phyloP scores from a whole-genome alignment of 1,140 invertebrate genomes.

The Calephelis nemesis region DNA sequence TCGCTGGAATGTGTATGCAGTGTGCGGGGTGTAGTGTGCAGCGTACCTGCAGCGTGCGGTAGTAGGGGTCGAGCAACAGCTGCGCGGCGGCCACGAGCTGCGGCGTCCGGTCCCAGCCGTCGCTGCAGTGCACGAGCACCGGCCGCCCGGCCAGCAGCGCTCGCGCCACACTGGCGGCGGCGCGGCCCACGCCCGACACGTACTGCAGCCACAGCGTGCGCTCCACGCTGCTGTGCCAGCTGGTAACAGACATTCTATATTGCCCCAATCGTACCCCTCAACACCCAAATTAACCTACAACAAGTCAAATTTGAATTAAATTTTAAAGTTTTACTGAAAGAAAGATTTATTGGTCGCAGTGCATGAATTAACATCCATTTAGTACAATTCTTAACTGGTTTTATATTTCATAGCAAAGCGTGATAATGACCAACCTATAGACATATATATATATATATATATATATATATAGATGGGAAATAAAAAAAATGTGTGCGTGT shows the following conservation, averaged over 20 bases:
- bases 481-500: too few relatives aligned
- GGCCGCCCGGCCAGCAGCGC: conserved; percentile 92
- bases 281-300: too few relatives aligned
- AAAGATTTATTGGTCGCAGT: too few relatives aligned
- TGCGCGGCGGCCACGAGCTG: conserved; percentile 95
- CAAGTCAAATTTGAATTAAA: neutral
- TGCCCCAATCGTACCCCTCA: too few relatives aligned
- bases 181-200: conserved; percentile 89
- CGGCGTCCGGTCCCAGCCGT: conserved; percentile 98
- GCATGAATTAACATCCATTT: too few relatives aligned
- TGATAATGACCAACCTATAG: too few relatives aligned
- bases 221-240: conserved; percentile 93
- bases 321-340: too few relatives aligned
- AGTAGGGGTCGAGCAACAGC: conserved; percentile 95
- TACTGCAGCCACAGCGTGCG: conserved; percentile 94
- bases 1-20: too few relatives aligned
- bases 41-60: conserved; percentile 91
- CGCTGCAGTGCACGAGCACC: conserved; percentile 96
- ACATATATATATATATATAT: too few relatives aligned
- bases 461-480: too few relatives aligned
- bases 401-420: too few relatives aligned
- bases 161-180: conserved; percentile 88
- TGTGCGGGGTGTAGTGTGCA: neutral
- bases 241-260: conserved; percentile 52
- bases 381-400: too few relatives aligned